A percentile compares a stretch with the other conserved stretches of the same genome.
Evolutionary conservation across 2,888 invertebrate genomes (phyloP).

Genomic region (Eudasyphora cyanicolor): DNA sequence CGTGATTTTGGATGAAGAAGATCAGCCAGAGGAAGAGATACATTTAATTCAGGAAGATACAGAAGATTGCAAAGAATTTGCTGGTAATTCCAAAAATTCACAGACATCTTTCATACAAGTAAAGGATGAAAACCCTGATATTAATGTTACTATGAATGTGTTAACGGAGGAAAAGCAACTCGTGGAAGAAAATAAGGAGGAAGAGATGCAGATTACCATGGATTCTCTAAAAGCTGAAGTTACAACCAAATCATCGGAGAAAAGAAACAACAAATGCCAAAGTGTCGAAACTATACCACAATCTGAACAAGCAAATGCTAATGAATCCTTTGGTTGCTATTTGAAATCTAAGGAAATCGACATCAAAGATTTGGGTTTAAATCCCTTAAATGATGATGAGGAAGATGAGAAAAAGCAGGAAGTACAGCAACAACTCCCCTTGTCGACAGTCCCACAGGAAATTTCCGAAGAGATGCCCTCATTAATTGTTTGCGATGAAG

Average conservation of each 20-base stretch:
- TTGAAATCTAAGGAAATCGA: slow-evolving; percentile 61
- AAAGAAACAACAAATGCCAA: background rate
- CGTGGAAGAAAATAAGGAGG: background rate
- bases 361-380: slow-evolving; percentile 70
- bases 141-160: too few relatives aligned
- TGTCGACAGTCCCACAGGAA: background rate
- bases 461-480: slow-evolving; percentile 70
- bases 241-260: background rate
- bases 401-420: background rate
- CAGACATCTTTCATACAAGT: too few relatives aligned
- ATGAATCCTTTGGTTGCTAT: slow-evolving; percentile 59
- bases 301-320: too few relatives aligned
- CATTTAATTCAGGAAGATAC: slow-evolving; percentile 30
- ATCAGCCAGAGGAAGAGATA: slow-evolving; percentile 11
- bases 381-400: slow-evolving; percentile 62
- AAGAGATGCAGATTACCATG: too few relatives aligned
- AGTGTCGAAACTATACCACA: background rate
- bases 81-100: background rate
- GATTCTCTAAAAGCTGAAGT: background rate
- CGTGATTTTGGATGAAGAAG: background rate
- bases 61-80: background rate
- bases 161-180: too few relatives aligned
- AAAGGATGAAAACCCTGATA: too few relatives aligned
- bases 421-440: background rate
- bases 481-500: slow-evolving; percentile 65